A percentile compares a stretch with the other conserved stretches of the same genome.
phyloP scores from a whole-genome alignment of 2,888 invertebrate genomes.

The Philhelius pedissequus region DNA sequence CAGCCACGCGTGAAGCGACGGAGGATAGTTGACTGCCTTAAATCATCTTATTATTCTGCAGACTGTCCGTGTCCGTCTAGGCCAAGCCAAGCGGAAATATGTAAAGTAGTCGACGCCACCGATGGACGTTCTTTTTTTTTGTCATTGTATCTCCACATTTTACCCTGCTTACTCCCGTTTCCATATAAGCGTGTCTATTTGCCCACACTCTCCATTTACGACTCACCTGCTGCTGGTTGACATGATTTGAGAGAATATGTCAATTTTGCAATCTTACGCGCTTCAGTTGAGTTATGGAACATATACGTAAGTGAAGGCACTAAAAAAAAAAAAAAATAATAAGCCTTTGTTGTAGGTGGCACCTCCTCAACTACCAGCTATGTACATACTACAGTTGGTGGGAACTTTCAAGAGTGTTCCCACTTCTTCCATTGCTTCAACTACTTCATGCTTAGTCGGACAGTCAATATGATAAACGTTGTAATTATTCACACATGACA shows the following conservation, averaged over 20 bases:
- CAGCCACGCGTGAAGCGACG: neutral
- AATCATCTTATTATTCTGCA: slow-evolving; percentile 41
- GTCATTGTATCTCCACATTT: neutral
- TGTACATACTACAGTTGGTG: neutral
- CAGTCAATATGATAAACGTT: slow-evolving; percentile 50
- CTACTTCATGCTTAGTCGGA: slow-evolving; percentile 55
- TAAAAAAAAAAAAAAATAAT: neutral
- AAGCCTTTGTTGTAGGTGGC: slow-evolving; percentile 25
- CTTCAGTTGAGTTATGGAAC: slow-evolving; percentile 48
- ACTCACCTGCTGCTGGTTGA: slow-evolving; percentile 28
- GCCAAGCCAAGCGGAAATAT: slow-evolving; percentile 46
- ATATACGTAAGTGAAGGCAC: neutral
- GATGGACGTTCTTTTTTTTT: neutral
- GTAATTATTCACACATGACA: slow-evolving; percentile 49
- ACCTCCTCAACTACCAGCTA: neutral
- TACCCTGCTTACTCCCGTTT: neutral
- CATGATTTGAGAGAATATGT: slow-evolving; percentile 55
- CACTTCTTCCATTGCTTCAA: slow-evolving; percentile 35
- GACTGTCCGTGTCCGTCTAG: slow-evolving; percentile 13
- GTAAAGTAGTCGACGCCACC: slow-evolving; percentile 28
- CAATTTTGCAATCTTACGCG: slow-evolving; percentile 53
- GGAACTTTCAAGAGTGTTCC: slow-evolving; percentile 34
- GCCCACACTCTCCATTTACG: neutral
- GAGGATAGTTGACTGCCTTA: slow-evolving; percentile 7
- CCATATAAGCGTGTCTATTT: neutral